Percentiles rank a stretch among this genome's conserved stretches.
Evolutionary conservation across 2,797 vertebrate species (phyloP).

Genomic region (Protonibea diacanthus): DNA sequence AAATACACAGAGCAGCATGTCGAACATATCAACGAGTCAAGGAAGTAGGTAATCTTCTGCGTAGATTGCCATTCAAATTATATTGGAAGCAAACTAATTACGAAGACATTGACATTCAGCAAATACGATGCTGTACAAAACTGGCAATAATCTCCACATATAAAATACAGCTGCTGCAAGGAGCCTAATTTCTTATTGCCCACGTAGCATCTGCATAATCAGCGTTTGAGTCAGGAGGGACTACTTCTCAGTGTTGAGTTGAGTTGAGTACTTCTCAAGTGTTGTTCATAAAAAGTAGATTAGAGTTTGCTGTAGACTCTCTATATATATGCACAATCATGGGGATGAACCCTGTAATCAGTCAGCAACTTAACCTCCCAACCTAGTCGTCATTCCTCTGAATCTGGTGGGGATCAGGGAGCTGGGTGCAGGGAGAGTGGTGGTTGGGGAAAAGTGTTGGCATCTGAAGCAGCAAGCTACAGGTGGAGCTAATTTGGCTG

Average conservation of each 20-base stretch:
- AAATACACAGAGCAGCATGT: constrained; percentile 15
- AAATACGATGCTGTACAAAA: constrained; percentile 48
- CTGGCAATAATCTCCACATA: constrained; percentile 46
- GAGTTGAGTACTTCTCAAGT: no score
- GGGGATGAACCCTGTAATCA: constrained; percentile 19
- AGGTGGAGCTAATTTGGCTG: constrained; percentile 62
- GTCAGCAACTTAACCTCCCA: constrained; percentile 8
- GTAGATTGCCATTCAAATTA: constrained; percentile 42
- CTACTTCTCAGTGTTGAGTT: constrained; percentile 40
- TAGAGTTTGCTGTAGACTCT: constrained; percentile 16
- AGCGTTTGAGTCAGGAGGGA: constrained; percentile 34
- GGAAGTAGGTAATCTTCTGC: constrained; percentile 28
- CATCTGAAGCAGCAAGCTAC: constrained; percentile 25
- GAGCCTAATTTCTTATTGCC: constrained; percentile 24
- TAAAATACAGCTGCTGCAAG: constrained; percentile 36
- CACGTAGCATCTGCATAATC: constrained; percentile 46
- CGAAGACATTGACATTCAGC: constrained; percentile 41
- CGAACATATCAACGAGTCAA: constrained; percentile 21
- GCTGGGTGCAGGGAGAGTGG: neutral
- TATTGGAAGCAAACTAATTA: constrained; percentile 46
- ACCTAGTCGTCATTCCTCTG: constrained; percentile 24
- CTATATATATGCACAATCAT: constrained; percentile 14
- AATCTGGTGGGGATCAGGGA: neutral
- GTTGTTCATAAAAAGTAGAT: constrained; percentile 33
- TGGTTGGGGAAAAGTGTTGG: neutral